Conservation (phyloP, 2,888 invertebrate genomes). For the Arenicola marina region DNA sequence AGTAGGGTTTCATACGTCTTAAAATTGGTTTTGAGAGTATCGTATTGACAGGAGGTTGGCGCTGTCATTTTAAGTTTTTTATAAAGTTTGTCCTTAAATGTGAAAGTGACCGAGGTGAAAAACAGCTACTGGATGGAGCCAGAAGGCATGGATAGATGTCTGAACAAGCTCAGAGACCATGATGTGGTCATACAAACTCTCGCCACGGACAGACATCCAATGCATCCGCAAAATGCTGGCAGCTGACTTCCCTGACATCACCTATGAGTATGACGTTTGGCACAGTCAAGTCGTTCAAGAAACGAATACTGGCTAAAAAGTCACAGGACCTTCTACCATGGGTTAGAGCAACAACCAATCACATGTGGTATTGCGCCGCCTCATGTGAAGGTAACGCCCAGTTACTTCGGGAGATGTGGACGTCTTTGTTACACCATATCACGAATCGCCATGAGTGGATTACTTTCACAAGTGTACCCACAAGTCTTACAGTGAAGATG, state of each 20-base stretch:
- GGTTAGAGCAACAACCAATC: background rate
- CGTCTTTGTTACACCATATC: conserved; percentile 5
- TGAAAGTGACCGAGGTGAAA: conserved; percentile 2
- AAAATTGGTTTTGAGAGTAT: too few species aligned
- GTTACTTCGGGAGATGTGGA: conserved; percentile 1
- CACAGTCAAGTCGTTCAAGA: conserved; percentile 9
- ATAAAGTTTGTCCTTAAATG: too few species aligned
- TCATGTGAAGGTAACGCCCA: background rate
- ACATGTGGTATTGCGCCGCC: background rate
- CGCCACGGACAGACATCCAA: background rate
- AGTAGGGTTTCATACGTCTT: too few species aligned
- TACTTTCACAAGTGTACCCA: background rate
- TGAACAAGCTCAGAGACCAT: background rate
- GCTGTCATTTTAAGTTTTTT: too few species aligned
- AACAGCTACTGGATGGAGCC: conserved; percentile 1
- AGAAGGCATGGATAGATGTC: background rate
- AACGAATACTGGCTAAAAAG: background rate
- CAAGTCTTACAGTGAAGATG: background rate
- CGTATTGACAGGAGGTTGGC: too few species aligned
- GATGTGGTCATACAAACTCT: background rate
- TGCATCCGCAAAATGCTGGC: background rate
- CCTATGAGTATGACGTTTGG: background rate
- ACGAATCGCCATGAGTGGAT: conserved; percentile 3
- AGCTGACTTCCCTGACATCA: background rate
- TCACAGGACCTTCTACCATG: background rate